Evolutionary conservation across 2,113 vertebrate species (phyloP).

Genomic region (Podocnemis expansa): DNA sequence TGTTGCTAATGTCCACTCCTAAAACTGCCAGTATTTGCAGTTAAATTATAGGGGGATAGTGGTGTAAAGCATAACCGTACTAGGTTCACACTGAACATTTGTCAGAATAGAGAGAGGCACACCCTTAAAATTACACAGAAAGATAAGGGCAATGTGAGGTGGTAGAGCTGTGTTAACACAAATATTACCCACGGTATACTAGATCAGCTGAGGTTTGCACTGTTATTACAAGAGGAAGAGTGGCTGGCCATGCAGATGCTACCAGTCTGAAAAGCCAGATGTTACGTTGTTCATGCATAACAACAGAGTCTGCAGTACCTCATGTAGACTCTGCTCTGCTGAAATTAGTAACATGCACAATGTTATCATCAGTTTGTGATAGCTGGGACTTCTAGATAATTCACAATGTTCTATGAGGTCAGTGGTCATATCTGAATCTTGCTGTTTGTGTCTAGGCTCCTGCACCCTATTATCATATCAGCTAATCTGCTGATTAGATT

Average conservation of each 20-base stretch:
- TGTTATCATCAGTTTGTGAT: neutral
- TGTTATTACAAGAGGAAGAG: neutral
- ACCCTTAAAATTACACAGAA: neutral
- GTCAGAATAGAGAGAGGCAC: neutral
- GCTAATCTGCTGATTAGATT: neutral
- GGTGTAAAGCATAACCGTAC: rapidly evolving
- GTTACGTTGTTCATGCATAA: neutral
- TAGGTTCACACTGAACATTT: neutral
- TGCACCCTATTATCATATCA: neutral
- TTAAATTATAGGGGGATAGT: neutral
- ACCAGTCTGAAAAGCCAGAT: neutral
- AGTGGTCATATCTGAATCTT: neutral
- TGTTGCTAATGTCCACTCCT: neutral
- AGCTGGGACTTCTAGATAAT: neutral
- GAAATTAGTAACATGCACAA: neutral
- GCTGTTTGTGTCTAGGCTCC: neutral
- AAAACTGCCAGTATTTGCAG: neutral
- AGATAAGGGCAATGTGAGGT: neutral
- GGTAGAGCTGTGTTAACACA: neutral
- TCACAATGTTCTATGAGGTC: neutral
- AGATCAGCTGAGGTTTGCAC: neutral
- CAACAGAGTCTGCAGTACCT: neutral
- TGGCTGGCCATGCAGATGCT: neutral
- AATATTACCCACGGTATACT: neutral
- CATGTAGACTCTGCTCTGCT: neutral